phyloP scores from a whole-genome alignment of 2,113 vertebrate species.

The Antechinus stuartii region DNA sequence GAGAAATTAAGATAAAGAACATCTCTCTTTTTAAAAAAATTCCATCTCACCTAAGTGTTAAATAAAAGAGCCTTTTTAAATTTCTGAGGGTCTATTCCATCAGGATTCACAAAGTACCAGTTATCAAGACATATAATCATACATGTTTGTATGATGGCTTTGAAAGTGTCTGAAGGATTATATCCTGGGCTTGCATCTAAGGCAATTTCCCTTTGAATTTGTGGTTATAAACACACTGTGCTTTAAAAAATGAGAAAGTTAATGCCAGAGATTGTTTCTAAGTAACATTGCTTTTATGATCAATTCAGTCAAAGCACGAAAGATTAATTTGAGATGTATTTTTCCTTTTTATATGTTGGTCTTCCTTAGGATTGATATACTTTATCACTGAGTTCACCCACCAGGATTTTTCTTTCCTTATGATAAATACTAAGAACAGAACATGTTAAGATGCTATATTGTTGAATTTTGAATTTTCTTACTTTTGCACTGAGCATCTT shows the following conservation, averaged over 20 bases:
- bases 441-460: background rate
- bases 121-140: background rate
- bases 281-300: conserved; percentile 34
- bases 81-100: conserved; percentile 24
- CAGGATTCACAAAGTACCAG: conserved; percentile 54
- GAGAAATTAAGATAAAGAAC: conserved; percentile 20
- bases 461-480: conserved; percentile 63
- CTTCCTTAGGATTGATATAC: conserved; percentile 44
- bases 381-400: conserved; percentile 55
- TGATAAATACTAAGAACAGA: background rate
- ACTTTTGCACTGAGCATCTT: conserved; percentile 39
- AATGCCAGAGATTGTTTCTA: conserved; percentile 60
- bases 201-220: conserved; percentile 55
- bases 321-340: background rate
- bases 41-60: background rate
- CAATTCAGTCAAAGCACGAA: conserved; percentile 49
- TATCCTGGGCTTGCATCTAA: conserved; percentile 52
- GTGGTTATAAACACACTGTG: background rate
- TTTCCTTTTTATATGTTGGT: conserved; percentile 65
- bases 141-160: conserved; percentile 71
- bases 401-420: conserved; percentile 24
- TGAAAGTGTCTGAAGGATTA: conserved; percentile 56
- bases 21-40: background rate
- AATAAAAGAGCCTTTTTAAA: background rate
- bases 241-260: conserved; percentile 42